Base-by-base conservation (phyloP, 2,888 invertebrate genomes). In the Lapara coniferarum region DNA sequence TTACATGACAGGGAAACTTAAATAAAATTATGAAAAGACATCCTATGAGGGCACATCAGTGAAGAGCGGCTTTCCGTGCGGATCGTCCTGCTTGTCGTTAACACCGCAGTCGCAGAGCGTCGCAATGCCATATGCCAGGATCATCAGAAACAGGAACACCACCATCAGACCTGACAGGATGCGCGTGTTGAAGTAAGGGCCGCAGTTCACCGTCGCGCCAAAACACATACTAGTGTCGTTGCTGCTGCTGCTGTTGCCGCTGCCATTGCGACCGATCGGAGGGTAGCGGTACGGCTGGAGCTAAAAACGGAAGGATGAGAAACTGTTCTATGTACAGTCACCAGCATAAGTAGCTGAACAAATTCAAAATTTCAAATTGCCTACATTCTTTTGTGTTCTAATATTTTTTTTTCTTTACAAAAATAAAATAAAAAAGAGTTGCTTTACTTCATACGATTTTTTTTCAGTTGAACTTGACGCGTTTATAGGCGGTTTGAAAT, bases 51-150 rank as follows among this genome's bases (percentile, higher is more conserved):
- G 58, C n/a, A 56, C 46, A 25, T 66, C 63, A 19, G 53, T 52
- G 8, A 66, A 55, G 12, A 70, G 58, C 13, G 25, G 69, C 52
- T 85, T 86, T 0, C 80, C 78, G 2, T 85, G 76, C 0, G 86
- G 81, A 51, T 90, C 90, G 4, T 90, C 90, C 53, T 73, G 88
- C 10, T 78, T 83, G 67, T 83, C 77, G 55, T 87, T 86, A 0
- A 77, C 10, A 0, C 70, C 66, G 25, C 84, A 81, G 49, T 83
- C 81, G 13, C 71, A 76, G 2, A 90, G 10, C 0, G 73, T 69
- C 0, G 74, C 2, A 0, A 89, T 2, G 0, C 87, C 91, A 14
- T 77, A 83, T 0, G 73, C 46, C 0, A 83, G 44, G 3, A 89
- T 84, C 0, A 63, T 25, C 0, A 84, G 7, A 6, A 76, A 81